phyloP scores from a whole-genome alignment of 2,888 invertebrate species.

The Latrodectus elegans region DNA sequence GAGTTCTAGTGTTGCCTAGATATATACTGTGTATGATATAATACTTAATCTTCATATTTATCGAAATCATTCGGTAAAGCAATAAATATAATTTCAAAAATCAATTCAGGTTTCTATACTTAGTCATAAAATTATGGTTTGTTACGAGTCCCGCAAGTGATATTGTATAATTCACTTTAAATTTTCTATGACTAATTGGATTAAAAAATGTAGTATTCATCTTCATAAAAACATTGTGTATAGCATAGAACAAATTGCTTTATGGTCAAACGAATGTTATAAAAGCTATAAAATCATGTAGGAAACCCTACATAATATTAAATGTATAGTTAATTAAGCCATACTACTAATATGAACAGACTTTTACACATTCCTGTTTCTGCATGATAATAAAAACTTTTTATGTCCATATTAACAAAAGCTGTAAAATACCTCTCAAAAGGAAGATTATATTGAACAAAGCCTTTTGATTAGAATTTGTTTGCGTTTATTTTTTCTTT shows the following conservation, averaged over 20 bases:
- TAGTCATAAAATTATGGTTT: no score
- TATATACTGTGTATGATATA: no score
- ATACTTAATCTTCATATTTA: no score
- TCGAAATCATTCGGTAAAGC: no score
- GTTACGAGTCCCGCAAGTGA: no score
- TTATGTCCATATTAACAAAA: conserved; percentile 30
- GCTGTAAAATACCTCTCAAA: conserved; percentile 12
- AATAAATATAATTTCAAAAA: no score
- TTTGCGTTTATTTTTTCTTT: conserved; percentile 8
- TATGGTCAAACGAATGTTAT: not conserved
- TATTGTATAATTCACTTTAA: no score
- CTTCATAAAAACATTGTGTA: not conserved
- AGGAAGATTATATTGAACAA: conserved; percentile 8
- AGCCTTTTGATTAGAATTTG: conserved; percentile 27
- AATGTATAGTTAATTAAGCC: conserved; percentile 1
- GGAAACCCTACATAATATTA: not conserved
- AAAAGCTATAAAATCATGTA: not conserved
- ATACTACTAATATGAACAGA: not conserved
- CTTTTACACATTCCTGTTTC: conserved; percentile 15
- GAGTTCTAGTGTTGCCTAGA: no score
- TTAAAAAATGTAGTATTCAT: not conserved
- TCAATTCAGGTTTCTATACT: no score
- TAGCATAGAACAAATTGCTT: not conserved
- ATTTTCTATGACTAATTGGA: no score
- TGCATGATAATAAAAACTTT: conserved; percentile 18